A percentile compares a stretch with the other conserved stretches of the same genome.
phyloP scores from a whole-genome alignment of 2,888 invertebrate genomes.

The Synergus itoensis region DNA sequence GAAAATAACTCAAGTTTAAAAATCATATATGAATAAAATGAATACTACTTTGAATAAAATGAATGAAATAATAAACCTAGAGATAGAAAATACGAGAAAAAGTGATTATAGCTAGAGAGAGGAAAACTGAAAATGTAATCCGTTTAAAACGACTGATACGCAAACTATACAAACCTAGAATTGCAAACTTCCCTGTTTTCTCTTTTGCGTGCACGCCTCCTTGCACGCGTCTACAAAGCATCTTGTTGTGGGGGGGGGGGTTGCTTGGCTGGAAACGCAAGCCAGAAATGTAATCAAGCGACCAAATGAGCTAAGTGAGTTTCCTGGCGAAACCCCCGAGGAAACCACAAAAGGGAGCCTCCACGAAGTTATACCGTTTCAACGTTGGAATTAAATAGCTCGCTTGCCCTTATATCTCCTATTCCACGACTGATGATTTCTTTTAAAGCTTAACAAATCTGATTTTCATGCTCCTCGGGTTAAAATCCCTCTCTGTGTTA shows the following conservation, averaged over 20 bases:
- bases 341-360: conserved; percentile 32
- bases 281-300: conserved; percentile 41
- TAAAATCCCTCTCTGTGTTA: too few species aligned
- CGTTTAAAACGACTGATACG: too few species aligned
- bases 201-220: conserved; percentile 12
- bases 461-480: not conserved
- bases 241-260: conserved; percentile 11
- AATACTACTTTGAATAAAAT: too few species aligned
- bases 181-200: not conserved
- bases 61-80: not conserved
- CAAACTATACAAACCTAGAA: too few species aligned
- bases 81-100: not conserved
- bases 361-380: conserved; percentile 18
- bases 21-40: too few species aligned
- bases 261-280: conserved; percentile 31
- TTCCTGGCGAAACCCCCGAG: conserved; percentile 34
- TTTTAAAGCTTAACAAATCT: not conserved
- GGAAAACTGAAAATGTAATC: not conserved
- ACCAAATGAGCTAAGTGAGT: conserved; percentile 38
- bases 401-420: not conserved
- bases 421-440: not conserved
- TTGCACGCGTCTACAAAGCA: conserved; percentile 31
- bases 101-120: not conserved
- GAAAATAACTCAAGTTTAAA: not conserved
- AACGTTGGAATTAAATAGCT: not conserved